Conservation (phyloP, 2,797 vertebrate species). For the Aldrovandia affinis region DNA sequence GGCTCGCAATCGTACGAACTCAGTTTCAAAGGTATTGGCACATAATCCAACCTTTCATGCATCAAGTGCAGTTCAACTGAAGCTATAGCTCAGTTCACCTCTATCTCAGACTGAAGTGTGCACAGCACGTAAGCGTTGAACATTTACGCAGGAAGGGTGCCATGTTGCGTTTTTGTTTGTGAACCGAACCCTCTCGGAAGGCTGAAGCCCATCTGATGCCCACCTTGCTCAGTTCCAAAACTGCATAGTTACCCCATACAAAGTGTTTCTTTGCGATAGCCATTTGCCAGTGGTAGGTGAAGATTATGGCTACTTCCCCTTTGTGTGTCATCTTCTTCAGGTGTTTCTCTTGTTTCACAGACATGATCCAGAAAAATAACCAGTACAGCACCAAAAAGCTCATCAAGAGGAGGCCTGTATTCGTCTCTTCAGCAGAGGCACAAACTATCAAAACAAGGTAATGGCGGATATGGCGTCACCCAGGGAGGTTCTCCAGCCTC, state of each 20-base stretch:
- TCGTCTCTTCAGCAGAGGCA: constrained; percentile 63
- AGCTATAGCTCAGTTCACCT: neutral
- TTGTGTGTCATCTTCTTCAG: neutral
- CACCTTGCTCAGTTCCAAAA: too few species aligned
- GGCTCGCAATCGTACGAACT: constrained; percentile 66
- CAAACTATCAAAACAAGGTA: constrained; percentile 59
- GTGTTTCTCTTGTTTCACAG: constrained; percentile 47
- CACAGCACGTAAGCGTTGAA: too few species aligned
- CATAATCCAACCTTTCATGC: neutral
- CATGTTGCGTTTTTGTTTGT: neutral
- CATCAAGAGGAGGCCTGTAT: constrained; percentile 67
- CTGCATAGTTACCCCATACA: too few species aligned
- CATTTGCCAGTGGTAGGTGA: too few species aligned
- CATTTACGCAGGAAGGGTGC: too few species aligned
- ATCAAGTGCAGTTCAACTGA: neutral
- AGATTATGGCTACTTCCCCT: neutral
- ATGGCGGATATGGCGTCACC: neutral
- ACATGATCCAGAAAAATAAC: constrained; percentile 76
- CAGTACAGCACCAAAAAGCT: constrained; percentile 59
- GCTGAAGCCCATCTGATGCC: too few species aligned
- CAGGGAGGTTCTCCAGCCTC: neutral
- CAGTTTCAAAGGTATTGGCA: constrained; percentile 64
- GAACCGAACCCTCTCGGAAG: neutral
- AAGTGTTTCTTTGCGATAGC: too few species aligned
- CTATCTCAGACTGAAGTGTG: neutral